Evolutionary conservation across 2,113 vertebrate species (phyloP), one percentile per base, ranked within the genome.

Genomic region (Propithecus coquereli): DNA sequence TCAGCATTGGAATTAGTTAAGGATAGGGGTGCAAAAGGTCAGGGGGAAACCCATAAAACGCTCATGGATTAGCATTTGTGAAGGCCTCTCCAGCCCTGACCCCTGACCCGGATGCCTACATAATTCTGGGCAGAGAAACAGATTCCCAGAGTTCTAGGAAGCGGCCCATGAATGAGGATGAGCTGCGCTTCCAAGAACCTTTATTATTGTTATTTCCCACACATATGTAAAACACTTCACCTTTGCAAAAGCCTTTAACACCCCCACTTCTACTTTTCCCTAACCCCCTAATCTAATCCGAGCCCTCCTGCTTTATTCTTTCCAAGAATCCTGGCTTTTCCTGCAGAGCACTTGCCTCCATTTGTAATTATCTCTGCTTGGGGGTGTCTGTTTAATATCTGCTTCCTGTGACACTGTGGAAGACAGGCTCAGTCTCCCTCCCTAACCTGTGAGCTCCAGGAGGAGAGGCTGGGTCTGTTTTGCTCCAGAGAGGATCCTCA

Each of bases 41-140:
- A 52, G 73, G 92, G 43, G 76, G 68, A 70, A 50, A 83, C 70
- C 22, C 37, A 77, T 84, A 87, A 96, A 96, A 94, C 23, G 87
- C 96, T 68, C 50, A 7, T 3, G 5, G 32, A 96, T 97, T 97
- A 95, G 96, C 97, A 97, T 97, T 70, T 97, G 96, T 94, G 96
- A 97, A 81, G 85, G 77, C 40, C 57, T 80, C 11, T 13, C 66
- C 73, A 73, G 40, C 34, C 45, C 66, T 74, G 68, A 8, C 14
- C 34, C 45, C 66, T 74, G 68, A 8, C 14, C 79, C 90, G 0
- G 94, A 37, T 47, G 87, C 94, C 95, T 77, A n/a, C 79, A 30
- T 30, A 82, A 70, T 85, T 77, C 77, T 9, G 63, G 54, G 22
- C 20, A 86, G 27, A 40, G 23, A 25, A 50, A 47, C 68, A 18